Evolutionary conservation across 2,797 vertebrate genomes (phyloP).

Genomic region (Coilia nasus): DNA sequence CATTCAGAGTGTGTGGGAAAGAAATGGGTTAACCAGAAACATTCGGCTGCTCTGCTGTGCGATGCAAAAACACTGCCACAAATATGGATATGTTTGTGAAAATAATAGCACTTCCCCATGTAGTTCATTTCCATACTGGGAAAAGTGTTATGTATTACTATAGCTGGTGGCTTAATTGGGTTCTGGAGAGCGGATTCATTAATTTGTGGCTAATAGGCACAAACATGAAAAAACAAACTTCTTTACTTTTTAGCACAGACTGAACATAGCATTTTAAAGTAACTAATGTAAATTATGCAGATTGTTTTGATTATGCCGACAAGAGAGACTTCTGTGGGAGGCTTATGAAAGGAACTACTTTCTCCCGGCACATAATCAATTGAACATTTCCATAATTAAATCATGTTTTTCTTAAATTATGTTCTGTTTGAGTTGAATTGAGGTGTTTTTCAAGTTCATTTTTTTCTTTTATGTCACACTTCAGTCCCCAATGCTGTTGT

Average conservation of each 20-base stretch:
- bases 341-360: conserved; percentile 74
- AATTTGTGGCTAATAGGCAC: conserved; percentile 88
- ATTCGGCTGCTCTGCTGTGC: too few relatives aligned
- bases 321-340: conserved; percentile 75
- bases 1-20: not conserved
- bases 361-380: conserved; percentile 76
- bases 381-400: conserved; percentile 75
- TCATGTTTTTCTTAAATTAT: conserved; percentile 59
- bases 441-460: conserved; percentile 33
- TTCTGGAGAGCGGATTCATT: conserved; percentile 80
- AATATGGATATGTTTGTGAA: conserved; percentile 78
- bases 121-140: conserved; percentile 78
- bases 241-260: conserved; percentile 80
- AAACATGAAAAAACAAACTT: conserved; percentile 85
- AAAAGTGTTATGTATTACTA: conserved; percentile 76
- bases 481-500: not conserved
- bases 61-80: not conserved
- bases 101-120: conserved; percentile 73
- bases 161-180: conserved; percentile 79
- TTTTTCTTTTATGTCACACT: not conserved
- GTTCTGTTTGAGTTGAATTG: not conserved
- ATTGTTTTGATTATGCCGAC: conserved; percentile 81
- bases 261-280: conserved; percentile 76
- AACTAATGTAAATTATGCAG: conserved; percentile 85
- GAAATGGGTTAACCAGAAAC: too few relatives aligned